These are phyloP conservation scores for Daktulosphaira vitifoliae DNA, from an alignment of 1,140 invertebrate species.

Conservation along the genomic window DNA sequence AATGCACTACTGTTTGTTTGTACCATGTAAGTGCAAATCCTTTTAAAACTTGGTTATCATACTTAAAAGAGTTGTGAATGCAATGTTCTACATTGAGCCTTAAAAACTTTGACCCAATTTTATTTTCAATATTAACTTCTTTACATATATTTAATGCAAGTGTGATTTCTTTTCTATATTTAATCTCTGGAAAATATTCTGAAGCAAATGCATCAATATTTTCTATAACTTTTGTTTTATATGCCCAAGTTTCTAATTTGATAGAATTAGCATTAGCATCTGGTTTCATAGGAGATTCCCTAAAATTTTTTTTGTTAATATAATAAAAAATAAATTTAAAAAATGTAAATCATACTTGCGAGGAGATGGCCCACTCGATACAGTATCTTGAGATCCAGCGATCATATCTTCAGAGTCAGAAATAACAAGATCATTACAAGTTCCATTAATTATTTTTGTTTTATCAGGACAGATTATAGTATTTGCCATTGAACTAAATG, in stretches of 20 bases:
- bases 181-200: slow-evolving; percentile 16
- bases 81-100: slow-evolving; percentile 13
- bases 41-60: slow-evolving; percentile 15
- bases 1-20: slow-evolving; percentile 24
- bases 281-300: slow-evolving; percentile 17
- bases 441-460: background rate
- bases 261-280: background rate
- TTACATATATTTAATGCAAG: slow-evolving; percentile 1
- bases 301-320: slow-evolving; percentile 4
- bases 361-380: slow-evolving; percentile 28
- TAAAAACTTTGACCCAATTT: slow-evolving; percentile 5
- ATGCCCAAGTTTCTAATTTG: background rate
- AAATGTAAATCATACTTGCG: slow-evolving; percentile 19
- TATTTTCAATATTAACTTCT: background rate
- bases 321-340: too few relatives aligned
- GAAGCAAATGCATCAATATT: slow-evolving; percentile 1
- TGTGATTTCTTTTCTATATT: slow-evolving; percentile 17
- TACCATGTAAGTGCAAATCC: slow-evolving; percentile 20
- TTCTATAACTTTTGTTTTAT: slow-evolving; percentile 19
- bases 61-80: background rate
- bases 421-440: slow-evolving; percentile 19
- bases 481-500: slow-evolving; percentile 33
- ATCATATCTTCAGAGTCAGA: slow-evolving; percentile 26
- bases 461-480: slow-evolving; percentile 19
- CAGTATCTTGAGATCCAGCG: slow-evolving; percentile 18